Evolutionary conservation across 2,797 vertebrate genomes (phyloP).

Genomic region (Catharus ustulatus): DNA sequence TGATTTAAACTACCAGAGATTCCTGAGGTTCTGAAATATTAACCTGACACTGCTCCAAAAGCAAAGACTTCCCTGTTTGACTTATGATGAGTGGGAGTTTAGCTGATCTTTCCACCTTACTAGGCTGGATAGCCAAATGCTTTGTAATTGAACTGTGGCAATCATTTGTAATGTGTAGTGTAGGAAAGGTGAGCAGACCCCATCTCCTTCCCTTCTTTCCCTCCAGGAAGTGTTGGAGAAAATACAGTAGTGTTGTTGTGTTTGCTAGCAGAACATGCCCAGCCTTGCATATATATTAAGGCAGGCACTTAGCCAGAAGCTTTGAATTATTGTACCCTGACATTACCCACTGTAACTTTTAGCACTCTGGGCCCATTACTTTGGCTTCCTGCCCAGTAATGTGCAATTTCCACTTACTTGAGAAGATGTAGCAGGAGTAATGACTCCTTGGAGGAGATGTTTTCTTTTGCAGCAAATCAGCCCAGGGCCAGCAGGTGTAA

Average conservation of each 20-base stretch:
- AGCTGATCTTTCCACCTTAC: background rate
- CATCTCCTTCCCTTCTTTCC: background rate
- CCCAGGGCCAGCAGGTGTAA: constrained; percentile 65
- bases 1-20: background rate
- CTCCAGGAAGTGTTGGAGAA: constrained; percentile 37
- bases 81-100: background rate
- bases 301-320: constrained; percentile 57
- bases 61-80: background rate
- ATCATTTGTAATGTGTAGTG: background rate
- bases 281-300: constrained; percentile 59
- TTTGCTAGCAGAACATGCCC: constrained; percentile 61
- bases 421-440: constrained; percentile 68
- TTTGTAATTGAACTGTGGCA: background rate
- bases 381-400: constrained; percentile 67
- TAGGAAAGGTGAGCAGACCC: constrained; percentile 15
- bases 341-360: constrained; percentile 64
- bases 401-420: constrained; percentile 68
- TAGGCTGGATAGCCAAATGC: background rate
- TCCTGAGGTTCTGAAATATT: background rate
- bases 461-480: constrained; percentile 56
- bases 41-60: background rate
- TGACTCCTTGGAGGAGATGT: constrained; percentile 58
- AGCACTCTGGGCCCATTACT: constrained; percentile 63
- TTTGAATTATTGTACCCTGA: constrained; percentile 69
- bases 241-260: constrained; percentile 41